Base-by-base conservation (phyloP, 1,140 invertebrate genomes). In the Eulimnadia texana region DNA sequence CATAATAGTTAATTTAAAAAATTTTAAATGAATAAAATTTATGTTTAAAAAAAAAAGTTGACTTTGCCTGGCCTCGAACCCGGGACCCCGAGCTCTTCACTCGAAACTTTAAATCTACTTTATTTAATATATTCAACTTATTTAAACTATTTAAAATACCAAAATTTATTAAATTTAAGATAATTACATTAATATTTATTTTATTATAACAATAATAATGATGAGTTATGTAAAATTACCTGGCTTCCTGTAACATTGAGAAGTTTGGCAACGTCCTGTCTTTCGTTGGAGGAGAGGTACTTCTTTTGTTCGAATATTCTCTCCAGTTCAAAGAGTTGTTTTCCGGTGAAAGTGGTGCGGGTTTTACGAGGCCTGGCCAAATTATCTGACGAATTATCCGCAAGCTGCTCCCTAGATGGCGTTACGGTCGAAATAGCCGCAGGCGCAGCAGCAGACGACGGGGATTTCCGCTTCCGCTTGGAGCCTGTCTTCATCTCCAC, bases 241-340 rank as follows among this genome's bases (percentile, higher is more conserved):
- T 95, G 93, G 13, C 91, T 94, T 76, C 95, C 92, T 9, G 93
- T 96, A 61, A 96, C 92, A 70, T 90, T 92, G 23, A 95, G 78
- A 51, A 93, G 74, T 68, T 90, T 90, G 16, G 92, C 91, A 88
- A 95, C 91, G 67, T 94, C 91, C 16, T 90, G 85, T 64, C 93
- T 76, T 72, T 96, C 93, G 54, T 87, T 91, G n/a, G 90, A 93
- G 64, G 89, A 93, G 56, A 96, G 79, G 75, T 96, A 96, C 74
- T 96, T 96, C 77, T 95, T 96, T 59, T 89, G 79, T 74, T 96
- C 93, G 71, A 96, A 96, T 74, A 93, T 85, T 71, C 92, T 90
- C 75, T 96, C 93, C 70, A 96, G 75, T 74, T 95, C 93, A 75
- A 94, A 96, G 70, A 96, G 95, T 77, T 96, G 93, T 55, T 90